phyloP scores from a whole-genome alignment of 2,888 invertebrate species.

The Branchellion lobata region DNA sequence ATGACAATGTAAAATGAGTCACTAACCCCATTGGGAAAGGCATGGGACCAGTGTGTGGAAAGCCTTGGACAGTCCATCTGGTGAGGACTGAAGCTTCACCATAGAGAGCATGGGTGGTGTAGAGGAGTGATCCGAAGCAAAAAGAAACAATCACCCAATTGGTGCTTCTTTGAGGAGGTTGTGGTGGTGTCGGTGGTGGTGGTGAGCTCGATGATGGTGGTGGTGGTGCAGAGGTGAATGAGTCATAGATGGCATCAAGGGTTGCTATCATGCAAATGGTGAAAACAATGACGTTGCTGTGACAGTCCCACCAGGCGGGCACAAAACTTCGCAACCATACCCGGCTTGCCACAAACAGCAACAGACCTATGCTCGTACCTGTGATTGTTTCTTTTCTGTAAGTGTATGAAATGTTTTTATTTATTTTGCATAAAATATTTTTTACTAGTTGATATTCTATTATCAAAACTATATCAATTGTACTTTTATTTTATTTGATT shows the following conservation, averaged over 20 bases:
- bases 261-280: constrained; percentile 57
- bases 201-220: neutral
- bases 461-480: neutral
- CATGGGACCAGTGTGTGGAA: constrained; percentile 59
- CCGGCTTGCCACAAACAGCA: constrained; percentile 57
- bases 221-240: neutral
- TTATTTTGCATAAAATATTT: neutral
- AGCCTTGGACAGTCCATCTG: constrained; percentile 60
- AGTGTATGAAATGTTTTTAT: neutral
- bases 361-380: constrained; percentile 55
- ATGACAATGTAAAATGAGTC: too few species aligned
- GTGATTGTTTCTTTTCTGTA: constrained; percentile 53
- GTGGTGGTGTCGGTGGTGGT: neutral
- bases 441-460: neutral
- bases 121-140: constrained; percentile 60
- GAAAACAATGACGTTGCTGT: constrained; percentile 57
- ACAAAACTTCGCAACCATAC: constrained; percentile 60
- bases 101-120: constrained; percentile 59
- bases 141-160: constrained; percentile 56
- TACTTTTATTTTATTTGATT: neutral
- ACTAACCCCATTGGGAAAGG: constrained; percentile 62
- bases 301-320: constrained; percentile 60
- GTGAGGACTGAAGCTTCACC: constrained; percentile 61
- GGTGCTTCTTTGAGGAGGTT: neutral
- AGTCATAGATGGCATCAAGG: constrained; percentile 51